phyloP scores from a whole-genome alignment of 1,140 invertebrate species.

The Rhynchophorus ferrugineus region DNA sequence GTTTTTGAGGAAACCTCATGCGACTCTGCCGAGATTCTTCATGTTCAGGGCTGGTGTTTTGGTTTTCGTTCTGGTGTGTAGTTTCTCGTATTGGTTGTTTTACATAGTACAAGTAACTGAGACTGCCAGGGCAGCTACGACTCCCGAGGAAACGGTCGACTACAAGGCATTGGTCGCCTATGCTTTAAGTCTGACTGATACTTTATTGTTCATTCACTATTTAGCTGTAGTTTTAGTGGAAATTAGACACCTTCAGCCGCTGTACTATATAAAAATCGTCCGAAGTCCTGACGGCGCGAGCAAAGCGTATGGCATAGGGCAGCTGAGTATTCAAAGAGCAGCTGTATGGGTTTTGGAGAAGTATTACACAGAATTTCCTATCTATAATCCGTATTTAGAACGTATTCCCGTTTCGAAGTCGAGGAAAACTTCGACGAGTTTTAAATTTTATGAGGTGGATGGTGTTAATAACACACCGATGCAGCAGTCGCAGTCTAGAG shows the following conservation, averaged over 20 bases:
- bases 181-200: slow-evolving; percentile 84
- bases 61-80: slow-evolving; percentile 83
- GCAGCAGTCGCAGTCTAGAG: slow-evolving; percentile 56
- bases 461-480: slow-evolving; percentile 64
- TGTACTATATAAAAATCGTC: slow-evolving; percentile 85
- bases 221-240: slow-evolving; percentile 87
- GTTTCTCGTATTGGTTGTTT: slow-evolving; percentile 95
- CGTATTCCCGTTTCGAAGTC: slow-evolving; percentile 79
- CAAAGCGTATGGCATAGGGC: slow-evolving; percentile 77
- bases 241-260: slow-evolving; percentile 81
- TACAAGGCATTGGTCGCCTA: slow-evolving; percentile 84
- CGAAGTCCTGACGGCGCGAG: slow-evolving; percentile 91
- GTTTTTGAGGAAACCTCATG: slow-evolving; percentile 64
- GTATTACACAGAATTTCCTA: slow-evolving; percentile 93
- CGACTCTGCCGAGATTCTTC: slow-evolving; percentile 90
- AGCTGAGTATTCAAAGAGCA: slow-evolving; percentile 89
- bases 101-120: slow-evolving; percentile 86
- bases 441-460: slow-evolving; percentile 97
- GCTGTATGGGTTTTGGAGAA: slow-evolving; percentile 89
- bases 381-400: slow-evolving; percentile 95
- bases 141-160: slow-evolving; percentile 67
- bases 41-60: slow-evolving; percentile 83
- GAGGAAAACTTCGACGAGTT: slow-evolving; percentile 69
- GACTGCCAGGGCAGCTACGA: slow-evolving; percentile 66
- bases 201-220: slow-evolving; percentile 91